Evolutionary conservation across 2,113 vertebrate genomes (phyloP).

Genomic region (Microtus ochrogaster): DNA sequence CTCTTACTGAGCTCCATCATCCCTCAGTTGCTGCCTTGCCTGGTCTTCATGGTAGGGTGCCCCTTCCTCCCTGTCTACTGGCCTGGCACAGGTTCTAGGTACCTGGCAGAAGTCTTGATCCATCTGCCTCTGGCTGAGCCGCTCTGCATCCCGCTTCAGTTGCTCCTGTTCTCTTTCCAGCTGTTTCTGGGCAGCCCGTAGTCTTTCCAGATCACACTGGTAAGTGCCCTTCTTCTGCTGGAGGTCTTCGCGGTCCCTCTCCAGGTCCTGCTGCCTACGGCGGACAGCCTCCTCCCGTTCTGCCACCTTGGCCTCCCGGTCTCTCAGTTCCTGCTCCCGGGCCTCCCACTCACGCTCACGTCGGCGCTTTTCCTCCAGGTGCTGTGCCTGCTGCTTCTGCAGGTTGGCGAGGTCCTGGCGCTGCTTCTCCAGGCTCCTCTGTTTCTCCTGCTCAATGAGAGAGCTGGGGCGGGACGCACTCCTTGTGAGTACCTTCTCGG

Average conservation of each 20-base stretch:
- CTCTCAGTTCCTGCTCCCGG: constrained; percentile 89
- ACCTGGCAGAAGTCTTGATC: constrained; percentile 81
- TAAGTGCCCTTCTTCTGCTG: constrained; percentile 89
- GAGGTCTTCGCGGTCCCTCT: constrained; percentile 87
- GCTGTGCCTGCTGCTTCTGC: constrained; percentile 93
- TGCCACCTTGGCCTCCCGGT: constrained; percentile 87
- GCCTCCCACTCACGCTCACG: constrained; percentile 92
- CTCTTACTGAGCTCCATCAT: accelerated
- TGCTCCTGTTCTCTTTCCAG: constrained; percentile 92
- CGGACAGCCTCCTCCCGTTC: constrained; percentile 88
- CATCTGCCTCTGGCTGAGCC: constrained; percentile 82
- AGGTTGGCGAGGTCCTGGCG: constrained; percentile 95
- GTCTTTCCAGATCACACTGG: constrained; percentile 93
- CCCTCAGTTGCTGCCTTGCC: neutral
- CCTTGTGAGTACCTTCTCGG: constrained; percentile 87
- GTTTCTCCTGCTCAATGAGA: constrained; percentile 97
- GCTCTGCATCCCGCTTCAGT: constrained; percentile 88
- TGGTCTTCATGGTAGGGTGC: accelerated
- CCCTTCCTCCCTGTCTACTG: neutral
- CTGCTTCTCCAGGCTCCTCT: constrained; percentile 97
- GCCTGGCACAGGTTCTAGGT: neutral
- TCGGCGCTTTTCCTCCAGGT: constrained; percentile 91
- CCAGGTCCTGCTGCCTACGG: constrained; percentile 87
- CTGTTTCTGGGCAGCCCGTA: constrained; percentile 92
- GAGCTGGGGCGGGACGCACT: constrained; percentile 89